Evolutionary conservation across 2,113 vertebrate species (phyloP), one percentile per base, ranked within the genome.

Genomic region (Turnix velox): DNA sequence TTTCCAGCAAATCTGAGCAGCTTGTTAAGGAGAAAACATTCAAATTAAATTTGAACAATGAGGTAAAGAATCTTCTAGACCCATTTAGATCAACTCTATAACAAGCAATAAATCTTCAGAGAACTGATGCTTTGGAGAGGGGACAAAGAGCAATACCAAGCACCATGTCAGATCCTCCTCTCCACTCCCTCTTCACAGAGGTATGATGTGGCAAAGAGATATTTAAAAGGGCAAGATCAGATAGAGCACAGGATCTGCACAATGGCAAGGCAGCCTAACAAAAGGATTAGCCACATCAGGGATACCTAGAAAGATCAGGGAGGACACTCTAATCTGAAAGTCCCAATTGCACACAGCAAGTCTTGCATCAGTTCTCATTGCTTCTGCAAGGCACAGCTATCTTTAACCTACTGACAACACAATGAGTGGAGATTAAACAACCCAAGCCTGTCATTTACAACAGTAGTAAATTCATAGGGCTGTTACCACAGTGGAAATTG

Each of bases 1-100:
- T 98, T 84, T 98, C 97, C 96, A 98, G 79, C 82, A 98, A 95
- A 97, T 98, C 97, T 98, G 97, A 92, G 65, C 28, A 90, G 40
- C 15, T 18, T 2, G 33, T 96, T 94, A 97, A 96, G 86, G 94
- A 88, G 59, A 84, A 95, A 87, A 40, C 43, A 74, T 35, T 40
- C 27, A 66, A 69, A 59, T 67, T 31, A 48, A 48, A 58, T n/a
- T 54, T 8, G 18, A 20, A 89, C 7, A 80, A n/a, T n/a, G n/a
- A n/a, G n/a, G n/a, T n/a, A n/a, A n/a, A n/a, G n/a, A n/a, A n/a
- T n/a, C n/a, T n/a, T n/a, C n/a, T n/a, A n/a, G n/a, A n/a, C n/a
- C n/a, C n/a, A n/a, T n/a, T n/a, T n/a, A n/a, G n/a, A n/a, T n/a
- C n/a, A n/a, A n/a, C n/a, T n/a, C n/a, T n/a, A 87, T 2, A 4